phyloP scores from a whole-genome alignment of 1,140 invertebrate genomes.

The Oscheius sp. region DNA sequence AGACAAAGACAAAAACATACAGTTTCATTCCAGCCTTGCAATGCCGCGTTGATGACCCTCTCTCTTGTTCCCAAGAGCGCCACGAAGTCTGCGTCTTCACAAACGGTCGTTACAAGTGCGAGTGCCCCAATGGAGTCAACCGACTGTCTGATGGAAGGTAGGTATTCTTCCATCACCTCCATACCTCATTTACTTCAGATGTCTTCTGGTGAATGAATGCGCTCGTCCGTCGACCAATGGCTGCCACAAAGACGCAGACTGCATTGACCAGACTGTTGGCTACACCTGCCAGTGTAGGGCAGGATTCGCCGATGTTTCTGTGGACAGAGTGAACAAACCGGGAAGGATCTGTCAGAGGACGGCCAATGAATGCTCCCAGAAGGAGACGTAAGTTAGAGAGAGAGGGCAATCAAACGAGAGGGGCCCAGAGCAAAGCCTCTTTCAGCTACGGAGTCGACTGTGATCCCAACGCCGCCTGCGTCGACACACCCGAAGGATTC shows the following conservation, averaged over 20 bases:
- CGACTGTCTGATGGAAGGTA: slow-evolving; percentile 30
- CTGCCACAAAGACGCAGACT: slow-evolving; percentile 43
- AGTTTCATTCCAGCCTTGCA: slow-evolving; percentile 35
- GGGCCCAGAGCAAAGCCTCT: no score
- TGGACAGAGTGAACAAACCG: slow-evolving; percentile 35
- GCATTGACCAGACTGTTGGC: slow-evolving; percentile 37
- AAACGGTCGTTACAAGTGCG: slow-evolving; percentile 41
- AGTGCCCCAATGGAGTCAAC: slow-evolving; percentile 39
- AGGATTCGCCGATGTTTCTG: slow-evolving; percentile 43
- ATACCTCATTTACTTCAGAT: slow-evolving; percentile 16
- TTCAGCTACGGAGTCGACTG: slow-evolving; percentile 42
- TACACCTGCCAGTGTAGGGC: slow-evolving; percentile 40
- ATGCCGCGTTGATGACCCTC: slow-evolving; percentile 45
- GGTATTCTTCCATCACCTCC: background rate
- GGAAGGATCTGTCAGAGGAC: slow-evolving; percentile 40
- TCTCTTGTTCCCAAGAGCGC: slow-evolving; percentile 36
- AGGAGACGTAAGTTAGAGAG: background rate
- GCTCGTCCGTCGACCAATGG: slow-evolving; percentile 32
- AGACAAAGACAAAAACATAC: no score
- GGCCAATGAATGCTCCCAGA: slow-evolving; percentile 36
- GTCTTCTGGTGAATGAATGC: slow-evolving; percentile 44
- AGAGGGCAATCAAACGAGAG: background rate
- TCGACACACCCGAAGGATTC: slow-evolving; percentile 46
- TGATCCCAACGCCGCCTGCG: slow-evolving; percentile 41
- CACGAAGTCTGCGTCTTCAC: slow-evolving; percentile 43